Evolutionary conservation across 2,888 invertebrate species (phyloP).

Genomic region (Protodeltote pygarga): DNA sequence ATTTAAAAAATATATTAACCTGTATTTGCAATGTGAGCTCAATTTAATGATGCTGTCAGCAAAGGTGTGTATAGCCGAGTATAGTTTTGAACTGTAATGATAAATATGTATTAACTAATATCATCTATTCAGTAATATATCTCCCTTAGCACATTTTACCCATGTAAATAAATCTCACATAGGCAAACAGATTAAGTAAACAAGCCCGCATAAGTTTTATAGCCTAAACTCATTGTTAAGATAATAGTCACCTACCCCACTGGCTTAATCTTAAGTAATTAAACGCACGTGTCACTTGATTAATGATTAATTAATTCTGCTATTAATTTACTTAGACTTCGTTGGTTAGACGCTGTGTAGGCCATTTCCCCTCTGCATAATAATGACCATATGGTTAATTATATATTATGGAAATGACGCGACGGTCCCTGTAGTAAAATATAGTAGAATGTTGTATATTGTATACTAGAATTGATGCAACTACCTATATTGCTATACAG

Average conservation of each 20-base stretch:
- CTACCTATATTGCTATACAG: too few species aligned
- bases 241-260: slow-evolving; percentile 55
- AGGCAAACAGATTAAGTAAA: slow-evolving; percentile 25
- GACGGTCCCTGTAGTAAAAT: too few species aligned
- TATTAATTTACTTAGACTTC: slow-evolving; percentile 31
- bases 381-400: slow-evolving; percentile 7
- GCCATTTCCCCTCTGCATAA: slow-evolving; percentile 28
- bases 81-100: too few species aligned
- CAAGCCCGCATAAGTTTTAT: slow-evolving; percentile 65
- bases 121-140: too few species aligned
- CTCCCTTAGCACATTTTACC: background rate
- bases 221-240: slow-evolving; percentile 53
- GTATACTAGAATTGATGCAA: too few species aligned
- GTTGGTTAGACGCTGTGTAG: slow-evolving; percentile 16
- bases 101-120: too few species aligned
- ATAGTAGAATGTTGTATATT: too few species aligned
- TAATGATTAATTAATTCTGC: slow-evolving; percentile 51
- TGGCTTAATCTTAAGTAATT: slow-evolving; percentile 62
- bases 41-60: too few species aligned
- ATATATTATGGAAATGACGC: background rate
- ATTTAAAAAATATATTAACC: too few species aligned
- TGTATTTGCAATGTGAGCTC: too few species aligned
- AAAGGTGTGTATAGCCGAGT: too few species aligned
- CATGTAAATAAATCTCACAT: slow-evolving; percentile 21
- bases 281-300: slow-evolving; percentile 66